These are phyloP conservation scores for Florisuga fusca DNA, from an alignment of 2,797 vertebrate genomes.

Conservation along the genomic window DNA sequence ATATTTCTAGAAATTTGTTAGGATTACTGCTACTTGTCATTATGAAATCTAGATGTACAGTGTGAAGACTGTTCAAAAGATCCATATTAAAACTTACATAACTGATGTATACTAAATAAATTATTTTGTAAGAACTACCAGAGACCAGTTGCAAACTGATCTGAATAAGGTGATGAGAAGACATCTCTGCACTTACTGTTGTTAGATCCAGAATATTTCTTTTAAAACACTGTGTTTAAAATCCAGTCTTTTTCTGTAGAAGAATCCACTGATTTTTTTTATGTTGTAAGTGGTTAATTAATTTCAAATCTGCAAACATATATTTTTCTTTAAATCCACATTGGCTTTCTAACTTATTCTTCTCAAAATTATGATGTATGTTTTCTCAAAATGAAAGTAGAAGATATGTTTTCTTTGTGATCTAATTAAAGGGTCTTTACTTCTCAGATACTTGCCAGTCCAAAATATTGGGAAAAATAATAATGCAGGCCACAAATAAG, in stretches of 20 bases:
- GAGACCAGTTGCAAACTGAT: neutral
- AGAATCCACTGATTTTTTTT: neutral
- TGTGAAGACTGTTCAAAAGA: neutral
- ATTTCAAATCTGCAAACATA: neutral
- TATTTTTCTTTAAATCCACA: neutral
- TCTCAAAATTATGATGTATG: neutral
- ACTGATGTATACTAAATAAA: neutral
- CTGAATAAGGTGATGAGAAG: neutral
- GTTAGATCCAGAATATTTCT: neutral
- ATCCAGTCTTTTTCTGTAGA: neutral
- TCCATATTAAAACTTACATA: neutral
- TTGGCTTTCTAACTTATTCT: neutral
- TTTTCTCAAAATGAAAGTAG: neutral
- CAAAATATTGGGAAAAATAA: neutral
- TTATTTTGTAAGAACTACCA: neutral
- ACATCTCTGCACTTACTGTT: neutral
- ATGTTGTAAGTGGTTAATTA: neutral
- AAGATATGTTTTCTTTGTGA: neutral
- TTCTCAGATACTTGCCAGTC: neutral
- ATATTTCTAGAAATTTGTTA: neutral
- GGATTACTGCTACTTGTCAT: neutral
- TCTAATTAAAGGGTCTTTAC: neutral
- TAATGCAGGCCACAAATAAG: neutral
- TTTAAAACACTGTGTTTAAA: neutral
- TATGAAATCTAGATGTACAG: neutral